A percentile compares a stretch with the other conserved stretches of the same genome.
Conservation (phyloP, 2,888 invertebrate species). For the Alloscopus bannaensis region DNA sequence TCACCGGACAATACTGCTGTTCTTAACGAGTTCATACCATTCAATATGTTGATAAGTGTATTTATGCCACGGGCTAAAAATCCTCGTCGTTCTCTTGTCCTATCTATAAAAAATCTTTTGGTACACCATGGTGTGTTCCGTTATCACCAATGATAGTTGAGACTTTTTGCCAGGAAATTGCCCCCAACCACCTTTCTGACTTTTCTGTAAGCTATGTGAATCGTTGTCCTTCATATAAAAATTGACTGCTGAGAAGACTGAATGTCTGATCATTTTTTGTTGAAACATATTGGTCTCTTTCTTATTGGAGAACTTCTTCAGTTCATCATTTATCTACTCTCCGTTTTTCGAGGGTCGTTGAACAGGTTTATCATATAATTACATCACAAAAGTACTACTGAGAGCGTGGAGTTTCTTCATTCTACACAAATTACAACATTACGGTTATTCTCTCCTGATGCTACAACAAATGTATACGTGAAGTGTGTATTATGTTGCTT, state of each 20-base stretch:
- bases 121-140: too few relatives aligned
- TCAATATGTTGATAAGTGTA: not conserved
- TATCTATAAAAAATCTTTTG: not conserved
- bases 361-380: constrained; percentile 33
- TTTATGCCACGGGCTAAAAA: not conserved
- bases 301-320: too few relatives aligned
- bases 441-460: constrained; percentile 18
- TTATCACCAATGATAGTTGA: not conserved
- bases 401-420: constrained; percentile 7
- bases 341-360: constrained; percentile 45
- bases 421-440: constrained; percentile 40
- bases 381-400: constrained; percentile 49
- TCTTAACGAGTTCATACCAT: not conserved
- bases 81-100: not conserved
- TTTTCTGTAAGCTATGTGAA: too few relatives aligned
- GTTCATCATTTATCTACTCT: constrained; percentile 14
- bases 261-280: constrained; percentile 25
- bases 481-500: constrained; percentile 18
- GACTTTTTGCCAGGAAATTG: not conserved
- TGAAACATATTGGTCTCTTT: constrained; percentile 38
- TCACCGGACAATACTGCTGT: constrained; percentile 53
- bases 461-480: constrained; percentile 21
- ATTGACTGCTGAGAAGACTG: constrained; percentile 54
- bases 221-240: too few relatives aligned
- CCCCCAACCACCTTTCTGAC: too few relatives aligned